These are phyloP conservation scores for Dryobotodes eremita DNA, from an alignment of 2,888 invertebrate species.

Conservation along the genomic window DNA sequence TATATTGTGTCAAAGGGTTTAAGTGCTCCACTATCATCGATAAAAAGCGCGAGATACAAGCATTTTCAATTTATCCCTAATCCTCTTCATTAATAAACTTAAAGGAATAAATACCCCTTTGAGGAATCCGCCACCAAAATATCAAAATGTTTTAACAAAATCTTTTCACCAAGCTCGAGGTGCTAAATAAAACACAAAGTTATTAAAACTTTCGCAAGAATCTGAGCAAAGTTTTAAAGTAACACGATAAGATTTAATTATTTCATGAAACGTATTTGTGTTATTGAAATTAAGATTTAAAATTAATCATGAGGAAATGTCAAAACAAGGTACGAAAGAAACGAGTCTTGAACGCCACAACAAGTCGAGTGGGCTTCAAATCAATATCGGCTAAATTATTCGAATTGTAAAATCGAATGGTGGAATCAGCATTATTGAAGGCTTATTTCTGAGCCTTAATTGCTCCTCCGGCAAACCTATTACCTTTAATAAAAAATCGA, in stretches of 20 bases:
- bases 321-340: slow-evolving; percentile 21
- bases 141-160: slow-evolving; percentile 57
- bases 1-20: slow-evolving; percentile 9
- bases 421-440: slow-evolving; percentile 61
- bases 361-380: slow-evolving; percentile 36
- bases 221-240: slow-evolving; percentile 58
- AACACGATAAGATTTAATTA: slow-evolving; percentile 57
- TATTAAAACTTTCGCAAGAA: slow-evolving; percentile 63
- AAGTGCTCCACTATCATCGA: slow-evolving; percentile 18
- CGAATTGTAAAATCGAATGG: slow-evolving; percentile 54
- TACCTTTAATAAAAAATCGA: slow-evolving; percentile 60
- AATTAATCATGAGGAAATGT: slow-evolving; percentile 41
- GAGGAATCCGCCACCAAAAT: slow-evolving; percentile 48
- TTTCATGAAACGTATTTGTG: slow-evolving; percentile 58
- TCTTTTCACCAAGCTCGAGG: slow-evolving; percentile 56
- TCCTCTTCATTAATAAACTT: slow-evolving; percentile 61
- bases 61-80: slow-evolving; percentile 57
- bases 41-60: slow-evolving; percentile 29
- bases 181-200: slow-evolving; percentile 67
- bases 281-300: slow-evolving; percentile 56
- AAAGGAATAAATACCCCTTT: slow-evolving; percentile 57
- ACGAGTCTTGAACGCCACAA: slow-evolving; percentile 6
- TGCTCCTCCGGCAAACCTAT: slow-evolving; percentile 59
- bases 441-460: slow-evolving; percentile 66
- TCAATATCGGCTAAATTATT: slow-evolving; percentile 56